These are phyloP conservation scores for Conchocele bisecta DNA, from an alignment of 2,888 invertebrate genomes.

Conservation along the genomic window DNA sequence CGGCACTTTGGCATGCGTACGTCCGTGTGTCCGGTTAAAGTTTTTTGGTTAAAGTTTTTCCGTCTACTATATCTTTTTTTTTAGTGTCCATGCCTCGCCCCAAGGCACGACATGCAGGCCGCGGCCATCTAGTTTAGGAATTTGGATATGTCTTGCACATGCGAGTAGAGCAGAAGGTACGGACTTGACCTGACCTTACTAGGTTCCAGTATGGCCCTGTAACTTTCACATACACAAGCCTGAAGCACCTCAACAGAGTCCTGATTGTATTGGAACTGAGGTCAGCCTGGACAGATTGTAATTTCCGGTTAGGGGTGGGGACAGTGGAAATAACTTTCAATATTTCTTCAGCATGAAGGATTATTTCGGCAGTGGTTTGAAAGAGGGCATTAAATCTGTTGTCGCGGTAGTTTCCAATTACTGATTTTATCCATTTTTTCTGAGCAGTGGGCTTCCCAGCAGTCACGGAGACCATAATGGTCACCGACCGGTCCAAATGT, in stretches of 20 bases:
- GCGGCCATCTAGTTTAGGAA: too few relatives aligned
- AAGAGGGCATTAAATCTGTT: constrained; percentile 55
- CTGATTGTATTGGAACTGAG: constrained; percentile 5
- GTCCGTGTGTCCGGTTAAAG: too few relatives aligned
- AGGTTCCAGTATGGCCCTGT: constrained; percentile 38
- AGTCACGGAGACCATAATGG: constrained; percentile 34
- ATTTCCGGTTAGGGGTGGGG: constrained; percentile 28
- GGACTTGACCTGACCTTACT: neutral
- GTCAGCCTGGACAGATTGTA: constrained; percentile 33
- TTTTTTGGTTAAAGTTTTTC: too few relatives aligned
- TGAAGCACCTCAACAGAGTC: constrained; percentile 6
- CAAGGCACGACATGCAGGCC: too few relatives aligned
- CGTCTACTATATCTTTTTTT: too few relatives aligned
- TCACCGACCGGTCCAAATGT: constrained; percentile 47
- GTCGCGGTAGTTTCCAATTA: constrained; percentile 50
- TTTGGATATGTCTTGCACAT: constrained; percentile 6
- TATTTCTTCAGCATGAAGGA: constrained; percentile 24
- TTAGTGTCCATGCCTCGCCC: too few relatives aligned
- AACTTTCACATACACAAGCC: constrained; percentile 12
- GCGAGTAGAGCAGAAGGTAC: constrained; percentile 20
- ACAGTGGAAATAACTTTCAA: constrained; percentile 1
- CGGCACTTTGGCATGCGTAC: too few relatives aligned
- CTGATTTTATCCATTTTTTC: constrained; percentile 36
- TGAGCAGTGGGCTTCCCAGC: constrained; percentile 44
- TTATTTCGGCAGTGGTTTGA: constrained; percentile 39